Evolutionary conservation across 2,797 vertebrate species (phyloP), one percentile per base, ranked within the genome.

Genomic region (Eleutherodactylus coqui): DNA sequence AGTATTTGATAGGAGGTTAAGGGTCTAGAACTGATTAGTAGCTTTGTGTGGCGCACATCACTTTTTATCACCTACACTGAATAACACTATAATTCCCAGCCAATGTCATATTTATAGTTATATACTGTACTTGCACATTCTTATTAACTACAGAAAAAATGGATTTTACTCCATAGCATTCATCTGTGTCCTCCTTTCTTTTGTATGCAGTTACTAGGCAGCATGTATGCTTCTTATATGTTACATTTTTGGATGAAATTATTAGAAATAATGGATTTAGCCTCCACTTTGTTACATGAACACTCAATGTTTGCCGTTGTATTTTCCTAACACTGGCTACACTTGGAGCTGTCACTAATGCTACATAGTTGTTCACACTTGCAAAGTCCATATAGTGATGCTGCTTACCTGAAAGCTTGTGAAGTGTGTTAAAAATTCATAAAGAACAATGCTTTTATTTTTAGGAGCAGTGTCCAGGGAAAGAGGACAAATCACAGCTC

Each of bases 361-460:
- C 90, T 90, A 90, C 94, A 88, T 88, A 91, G 90, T 93, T 91
- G 86, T 93, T 95, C 93, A 89, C 91, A 91, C 88, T 90, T 96
- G 53, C 64, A 89, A 91, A 89, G 91, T 94, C 92, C 95, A 93
- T 89, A 93, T 90, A 89, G 91, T 88, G 90, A 95, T 82, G 89
- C 91, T 93, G 91, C 92, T 92, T 76, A 85, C 92, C 93, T 92
- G 91, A 94, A 93, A 94, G 92, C 91, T 89, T 84, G 83, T 82
- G 89, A 90, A 93, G 89, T 4, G 51, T 92, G 92, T 95, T 96
- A 93, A 96, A 96, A 95, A 96, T 96, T 95, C 92, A 96, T 96
- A 95, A 95, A 93, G 93, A 95, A 91, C 88, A 92, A 93, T 91
- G 92, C 89, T 91, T 93, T 94, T 92, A 76, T 95, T 94, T 93